Evolutionary conservation across 1,140 invertebrate genomes (phyloP), one percentile per base, ranked within the genome.

Genomic region (Drosophila nannoptera): DNA sequence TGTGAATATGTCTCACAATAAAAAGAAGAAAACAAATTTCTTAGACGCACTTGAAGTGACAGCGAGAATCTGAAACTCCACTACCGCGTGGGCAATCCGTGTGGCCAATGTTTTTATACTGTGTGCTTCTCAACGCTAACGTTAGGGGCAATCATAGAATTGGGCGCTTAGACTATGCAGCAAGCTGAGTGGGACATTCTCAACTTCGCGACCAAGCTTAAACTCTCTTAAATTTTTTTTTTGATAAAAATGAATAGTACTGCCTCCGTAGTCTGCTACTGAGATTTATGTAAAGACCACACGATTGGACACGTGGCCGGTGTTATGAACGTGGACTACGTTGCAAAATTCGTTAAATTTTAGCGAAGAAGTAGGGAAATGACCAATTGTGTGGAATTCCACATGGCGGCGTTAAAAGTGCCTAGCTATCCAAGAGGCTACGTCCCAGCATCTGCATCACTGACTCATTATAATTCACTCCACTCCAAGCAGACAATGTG

Each of bases 371-470:
- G 45, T 32, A 14, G 35, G 46, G 58, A 73, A 62, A 54, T 68
- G 69, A 68, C 65, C 69, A 73, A 62, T 72, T 68, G 69, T 73
- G 69, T 58, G 50, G 69, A 73, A 73, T 73, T 73, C 58, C 63
- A 53, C 69, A 71, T 66, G 62, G 69, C 62, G 49, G 49, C 56
- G 69, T 66, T 65, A 66, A 71, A 60, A 54, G 42, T 12, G 40
- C 40, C 62, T 31, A 35, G 35, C 49, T 58, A 11, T 55, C 54
- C 12, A 33, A 62, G 52, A 9, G 32, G 32, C 52, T 52, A 38
- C 29, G 56, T 42, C 14, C 7, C 35, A 42, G 53, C 60, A 59
- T 54, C 53, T 14, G 38, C 32, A 56, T 22, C 55, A 59, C 68
- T 59, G 42, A 60, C 43, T 71, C 56, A 68, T 73, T 68, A 73